Evolutionary conservation across 2,797 vertebrate species (phyloP).

Genomic region (Zalophus californianus): DNA sequence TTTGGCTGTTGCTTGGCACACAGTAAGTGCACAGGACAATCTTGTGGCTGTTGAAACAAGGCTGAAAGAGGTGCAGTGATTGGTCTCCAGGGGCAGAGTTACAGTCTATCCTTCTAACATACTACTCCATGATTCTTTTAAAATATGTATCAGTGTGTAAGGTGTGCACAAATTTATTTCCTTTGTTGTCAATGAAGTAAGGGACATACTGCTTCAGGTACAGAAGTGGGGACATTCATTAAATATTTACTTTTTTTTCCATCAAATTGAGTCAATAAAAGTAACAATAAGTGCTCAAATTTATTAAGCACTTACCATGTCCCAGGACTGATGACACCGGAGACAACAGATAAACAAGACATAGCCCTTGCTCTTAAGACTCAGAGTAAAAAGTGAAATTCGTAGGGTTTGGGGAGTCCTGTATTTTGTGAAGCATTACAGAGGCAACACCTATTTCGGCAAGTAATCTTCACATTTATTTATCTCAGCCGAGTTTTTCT

Average conservation of each 20-base stretch:
- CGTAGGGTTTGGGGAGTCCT: not conserved
- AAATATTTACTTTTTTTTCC: not conserved
- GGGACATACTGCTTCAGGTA: not conserved
- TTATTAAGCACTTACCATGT: not conserved
- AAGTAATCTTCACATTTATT: not conserved
- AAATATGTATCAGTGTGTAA: not conserved
- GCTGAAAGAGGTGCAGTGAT: not conserved
- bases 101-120: not conserved
- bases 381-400: not conserved
- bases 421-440: not conserved
- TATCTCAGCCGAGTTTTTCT: not conserved
- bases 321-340: not conserved
- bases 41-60: conserved; percentile 27
- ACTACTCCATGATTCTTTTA: not conserved
- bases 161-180: conserved; percentile 12
- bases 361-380: not conserved
- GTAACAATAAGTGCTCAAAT: not conserved
- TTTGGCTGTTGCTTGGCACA: not conserved
- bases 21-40: not conserved
- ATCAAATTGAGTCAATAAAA: conserved; percentile 12
- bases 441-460: not conserved
- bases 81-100: not conserved
- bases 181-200: not conserved
- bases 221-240: not conserved
- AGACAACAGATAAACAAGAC: not conserved